Base-by-base conservation (phyloP, 2,113 vertebrate species). In the Sciurus niger region DNA sequence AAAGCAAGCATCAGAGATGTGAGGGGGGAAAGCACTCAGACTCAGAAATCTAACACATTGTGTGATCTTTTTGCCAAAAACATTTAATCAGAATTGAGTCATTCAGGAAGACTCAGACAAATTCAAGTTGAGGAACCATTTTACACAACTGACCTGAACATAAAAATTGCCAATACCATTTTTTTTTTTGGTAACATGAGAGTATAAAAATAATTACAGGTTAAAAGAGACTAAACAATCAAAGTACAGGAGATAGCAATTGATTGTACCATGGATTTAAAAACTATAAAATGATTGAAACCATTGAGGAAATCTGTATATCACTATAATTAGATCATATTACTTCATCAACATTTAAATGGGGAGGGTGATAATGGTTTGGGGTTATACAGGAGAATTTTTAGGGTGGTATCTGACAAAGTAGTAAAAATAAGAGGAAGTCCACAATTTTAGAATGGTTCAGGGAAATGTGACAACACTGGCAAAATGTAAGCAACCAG, bases 11-110 rank as follows among this genome's bases (percentile, higher is more conserved):
- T 76, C 73, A 70, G 48, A 72, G 25, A 55, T 78, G 46, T 6
- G 34, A 32, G 24, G 34, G 20, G 1, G 32, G 34, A 51, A 63
- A 78, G 30, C 0, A 53, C 40, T n/a, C 51, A 53, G 46, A 90
- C 67, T 74, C 60, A 79, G 90, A 89, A 89, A 89, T 70, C 51
- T 93, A 60, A 70, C 60, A 83, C 34, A 92, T 79, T 22, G 28
- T 79, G 10, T 43, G 67, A 24, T 77, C 78, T 82, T 70, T 96
- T 96, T 84, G 48, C n/a, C 34, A 34, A 76, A 94, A 93, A n/a
- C 80, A 48, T 76, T 91, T 85, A 74, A 93, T 82, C 17, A 77
- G 72, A 93, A 79, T 55, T 65, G 82, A 93, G 80, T 84, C 82
- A 94, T 72, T 93, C 65, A 37, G 40, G 93, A 84, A 84, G 12